phyloP scores from a whole-genome alignment of 2,888 invertebrate species.

The Agonopterix arenella region DNA sequence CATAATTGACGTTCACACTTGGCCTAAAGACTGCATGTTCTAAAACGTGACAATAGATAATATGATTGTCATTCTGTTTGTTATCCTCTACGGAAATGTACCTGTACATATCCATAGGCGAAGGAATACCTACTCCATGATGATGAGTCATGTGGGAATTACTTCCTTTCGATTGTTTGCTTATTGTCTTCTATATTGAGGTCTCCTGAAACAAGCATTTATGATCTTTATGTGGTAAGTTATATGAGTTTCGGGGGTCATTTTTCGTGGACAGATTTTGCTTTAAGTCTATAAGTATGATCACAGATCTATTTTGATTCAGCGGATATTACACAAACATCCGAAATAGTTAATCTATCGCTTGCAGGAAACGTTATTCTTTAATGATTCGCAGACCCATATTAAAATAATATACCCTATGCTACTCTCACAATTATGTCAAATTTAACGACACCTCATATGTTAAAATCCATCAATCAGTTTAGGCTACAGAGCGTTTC shows the following conservation, averaged over 20 bases:
- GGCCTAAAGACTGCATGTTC: constrained; percentile 24
- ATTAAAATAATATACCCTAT: background rate
- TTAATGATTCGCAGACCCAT: no score
- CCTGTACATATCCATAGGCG: constrained; percentile 4
- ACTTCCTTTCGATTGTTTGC: constrained; percentile 4
- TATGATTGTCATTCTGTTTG: constrained; percentile 59
- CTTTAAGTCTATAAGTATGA: no score
- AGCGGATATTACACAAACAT: no score
- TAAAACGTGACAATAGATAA: constrained; percentile 43
- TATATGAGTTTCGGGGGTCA: no score
- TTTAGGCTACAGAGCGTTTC: background rate
- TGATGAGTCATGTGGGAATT: constrained; percentile 9
- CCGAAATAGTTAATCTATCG: no score
- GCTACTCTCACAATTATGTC: background rate
- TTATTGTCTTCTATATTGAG: no score
- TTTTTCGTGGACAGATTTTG: no score
- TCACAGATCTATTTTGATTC: no score
- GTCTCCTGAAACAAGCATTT: no score
- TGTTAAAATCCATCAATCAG: background rate
- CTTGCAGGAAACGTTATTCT: no score
- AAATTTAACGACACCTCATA: background rate
- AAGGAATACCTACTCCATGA: no score
- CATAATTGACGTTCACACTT: constrained; percentile 10
- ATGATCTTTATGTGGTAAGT: no score
- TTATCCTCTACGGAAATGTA: constrained; percentile 50